These are phyloP conservation scores for Anabas testudineus DNA, from an alignment of 2,797 vertebrate species.

Conservation along the genomic window DNA sequence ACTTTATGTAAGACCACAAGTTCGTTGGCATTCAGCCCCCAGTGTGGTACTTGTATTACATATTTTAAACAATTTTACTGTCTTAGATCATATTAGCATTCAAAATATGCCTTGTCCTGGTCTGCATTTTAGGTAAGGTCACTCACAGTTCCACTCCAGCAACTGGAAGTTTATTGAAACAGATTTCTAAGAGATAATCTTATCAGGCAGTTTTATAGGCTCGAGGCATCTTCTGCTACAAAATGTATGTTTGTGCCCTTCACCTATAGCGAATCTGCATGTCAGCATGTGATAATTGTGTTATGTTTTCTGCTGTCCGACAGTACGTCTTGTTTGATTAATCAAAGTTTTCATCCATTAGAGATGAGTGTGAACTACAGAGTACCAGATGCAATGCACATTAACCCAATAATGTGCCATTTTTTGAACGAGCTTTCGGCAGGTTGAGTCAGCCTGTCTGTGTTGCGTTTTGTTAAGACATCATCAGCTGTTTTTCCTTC, in stretches of 20 bases:
- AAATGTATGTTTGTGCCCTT: constrained; percentile 11
- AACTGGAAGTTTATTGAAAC: constrained; percentile 12
- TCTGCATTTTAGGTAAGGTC: constrained; percentile 3
- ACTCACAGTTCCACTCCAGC: not conserved
- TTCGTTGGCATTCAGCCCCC: not conserved
- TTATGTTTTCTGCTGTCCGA: constrained; percentile 12
- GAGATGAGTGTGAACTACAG: not conserved
- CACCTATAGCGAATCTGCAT: constrained; percentile 6
- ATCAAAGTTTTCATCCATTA: not conserved
- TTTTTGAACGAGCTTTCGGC: not conserved
- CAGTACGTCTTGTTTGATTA: constrained; percentile 1
- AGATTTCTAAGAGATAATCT: not conserved
- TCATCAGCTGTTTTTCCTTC: too few relatives aligned
- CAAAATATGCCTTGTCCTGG: not conserved
- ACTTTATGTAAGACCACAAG: not conserved
- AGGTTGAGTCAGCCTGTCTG: not conserved
- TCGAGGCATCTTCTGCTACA: not conserved
- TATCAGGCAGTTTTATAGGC: not conserved
- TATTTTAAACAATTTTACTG: constrained; percentile 14
- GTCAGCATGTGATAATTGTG: constrained; percentile 16
- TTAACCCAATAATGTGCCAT: not conserved
- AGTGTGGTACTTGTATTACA: not conserved
- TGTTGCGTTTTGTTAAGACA: not conserved
- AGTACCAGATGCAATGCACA: not conserved
- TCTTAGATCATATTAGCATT: not conserved